Evolutionary conservation across 2,113 vertebrate genomes (phyloP), one percentile per base, ranked within the genome.

Genomic region (Ivindomyrus marchei): DNA sequence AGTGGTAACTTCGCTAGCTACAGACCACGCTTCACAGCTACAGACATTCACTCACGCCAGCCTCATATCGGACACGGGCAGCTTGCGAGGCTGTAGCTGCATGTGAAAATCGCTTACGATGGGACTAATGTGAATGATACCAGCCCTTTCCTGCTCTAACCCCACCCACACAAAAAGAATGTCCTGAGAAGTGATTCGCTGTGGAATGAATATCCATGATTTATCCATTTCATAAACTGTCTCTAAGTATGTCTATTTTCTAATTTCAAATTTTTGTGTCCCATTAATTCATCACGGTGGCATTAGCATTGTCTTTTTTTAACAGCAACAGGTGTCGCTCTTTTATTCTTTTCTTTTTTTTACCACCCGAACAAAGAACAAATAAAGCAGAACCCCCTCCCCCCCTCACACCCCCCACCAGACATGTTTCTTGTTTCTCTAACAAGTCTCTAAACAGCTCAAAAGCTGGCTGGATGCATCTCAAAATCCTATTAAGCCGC

Each of bases 401-500:
- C 11, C 70, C 31, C 77, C 27, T 39, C 4, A 74, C 31, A 49
- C 39, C 89, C 85, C 85, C 91, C 83, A 90, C 89, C 94, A 91
- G 93, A 91, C 92, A 62, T 70, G 52, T 36, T 85, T 88, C 91
- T 91, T 66, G 58, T 80, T 88, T 88, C 91, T 91, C 93, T 91
- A 91, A 89, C 86, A 89, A 36, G 85, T 84, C 88, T 90, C 90
- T 89, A 90, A 94, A 93, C 94, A 95, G 92, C 93, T 93, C 92
- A 94, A 94, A 93, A 93, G 93, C 94, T 90, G 93, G 93, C 92
- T 94, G 94, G 70, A 92, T 90, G 85, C 90, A 93, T 92, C 93
- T 92, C 93, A 91, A 95, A 95, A 95, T 95, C 94, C 92, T 93
- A 93, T 95, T 95, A 94, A 87, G 92, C 91, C 93, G 90, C 91